Percentiles rank a stretch among this genome's conserved stretches.
phyloP scores from a whole-genome alignment of 2,113 vertebrate genomes.

The Macheiramphus alcinus region DNA sequence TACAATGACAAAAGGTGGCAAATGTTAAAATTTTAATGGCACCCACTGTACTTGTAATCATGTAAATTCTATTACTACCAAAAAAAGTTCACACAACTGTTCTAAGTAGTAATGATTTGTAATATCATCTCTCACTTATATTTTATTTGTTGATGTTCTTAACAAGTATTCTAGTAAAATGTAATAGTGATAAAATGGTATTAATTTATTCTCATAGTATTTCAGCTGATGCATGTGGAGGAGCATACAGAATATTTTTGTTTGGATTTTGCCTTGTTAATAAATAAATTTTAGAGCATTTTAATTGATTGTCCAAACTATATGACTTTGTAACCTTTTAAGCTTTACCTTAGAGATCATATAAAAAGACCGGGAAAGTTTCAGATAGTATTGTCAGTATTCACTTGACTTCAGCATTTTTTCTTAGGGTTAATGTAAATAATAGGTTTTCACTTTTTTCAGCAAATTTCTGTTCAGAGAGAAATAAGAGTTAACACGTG shows the following conservation, averaged over 20 bases:
- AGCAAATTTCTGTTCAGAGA: background rate
- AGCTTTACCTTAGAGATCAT: background rate
- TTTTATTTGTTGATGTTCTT: background rate
- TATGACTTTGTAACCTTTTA: conserved; percentile 5
- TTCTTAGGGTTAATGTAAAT: background rate
- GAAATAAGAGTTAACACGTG: background rate
- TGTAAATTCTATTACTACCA: background rate
- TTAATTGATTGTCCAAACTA: conserved; percentile 8
- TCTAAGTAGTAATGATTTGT: background rate
- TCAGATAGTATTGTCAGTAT: conserved; percentile 8
- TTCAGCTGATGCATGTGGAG: background rate
- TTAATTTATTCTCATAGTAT: background rate
- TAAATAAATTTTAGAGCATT: conserved; percentile 6
- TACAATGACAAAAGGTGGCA: background rate
- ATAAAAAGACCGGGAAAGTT: background rate
- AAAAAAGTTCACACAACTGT: background rate
- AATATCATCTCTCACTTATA: background rate
- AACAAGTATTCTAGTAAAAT: background rate
- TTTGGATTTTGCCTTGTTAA: conserved; percentile 5
- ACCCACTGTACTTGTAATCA: background rate
- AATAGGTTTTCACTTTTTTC: background rate
- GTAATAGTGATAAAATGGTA: background rate
- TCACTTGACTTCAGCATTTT: background rate
- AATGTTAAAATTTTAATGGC: conserved; percentile 7
- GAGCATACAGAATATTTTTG: conserved; percentile 1